A percentile compares a stretch with the other conserved stretches of the same genome.
phyloP scores from a whole-genome alignment of 2,797 vertebrate genomes.

The Eospalax fontanierii region DNA sequence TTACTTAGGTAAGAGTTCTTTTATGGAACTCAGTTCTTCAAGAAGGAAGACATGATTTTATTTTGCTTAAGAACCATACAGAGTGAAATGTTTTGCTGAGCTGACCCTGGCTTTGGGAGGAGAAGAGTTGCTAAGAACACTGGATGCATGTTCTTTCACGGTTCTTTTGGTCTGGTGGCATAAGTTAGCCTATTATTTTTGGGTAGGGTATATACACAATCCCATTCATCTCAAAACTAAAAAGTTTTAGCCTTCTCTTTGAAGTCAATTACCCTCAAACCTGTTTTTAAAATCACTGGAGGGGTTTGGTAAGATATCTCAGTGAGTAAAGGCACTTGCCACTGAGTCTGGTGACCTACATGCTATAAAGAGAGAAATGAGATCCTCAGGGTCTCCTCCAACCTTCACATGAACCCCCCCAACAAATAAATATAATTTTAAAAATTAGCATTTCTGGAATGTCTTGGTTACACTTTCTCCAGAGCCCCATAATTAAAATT shows the following conservation, averaged over 20 bases:
- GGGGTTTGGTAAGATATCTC: background rate
- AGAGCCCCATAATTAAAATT: background rate
- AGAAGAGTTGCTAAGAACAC: background rate
- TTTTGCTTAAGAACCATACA: constrained; percentile 21
- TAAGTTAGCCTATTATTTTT: background rate
- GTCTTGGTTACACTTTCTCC: background rate
- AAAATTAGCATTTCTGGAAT: background rate
- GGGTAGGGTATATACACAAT: background rate
- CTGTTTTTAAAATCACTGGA: background rate
- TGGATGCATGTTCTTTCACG: background rate
- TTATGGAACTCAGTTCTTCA: background rate
- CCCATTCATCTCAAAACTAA: constrained; percentile 6
- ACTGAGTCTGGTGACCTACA: background rate
- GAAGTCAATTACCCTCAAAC: no score
- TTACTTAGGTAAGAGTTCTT: background rate
- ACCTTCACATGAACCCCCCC: background rate
- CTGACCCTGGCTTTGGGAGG: background rate
- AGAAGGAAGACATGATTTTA: constrained; percentile 1
- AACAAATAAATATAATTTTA: background rate
- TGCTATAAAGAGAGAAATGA: background rate
- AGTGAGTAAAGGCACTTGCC: background rate
- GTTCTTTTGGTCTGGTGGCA: background rate
- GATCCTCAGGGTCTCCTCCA: no score
- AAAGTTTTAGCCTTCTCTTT: background rate
- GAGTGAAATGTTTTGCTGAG: background rate